phyloP scores from a whole-genome alignment of 2,888 invertebrate species.

The Pseudolycoriella hygida region DNA sequence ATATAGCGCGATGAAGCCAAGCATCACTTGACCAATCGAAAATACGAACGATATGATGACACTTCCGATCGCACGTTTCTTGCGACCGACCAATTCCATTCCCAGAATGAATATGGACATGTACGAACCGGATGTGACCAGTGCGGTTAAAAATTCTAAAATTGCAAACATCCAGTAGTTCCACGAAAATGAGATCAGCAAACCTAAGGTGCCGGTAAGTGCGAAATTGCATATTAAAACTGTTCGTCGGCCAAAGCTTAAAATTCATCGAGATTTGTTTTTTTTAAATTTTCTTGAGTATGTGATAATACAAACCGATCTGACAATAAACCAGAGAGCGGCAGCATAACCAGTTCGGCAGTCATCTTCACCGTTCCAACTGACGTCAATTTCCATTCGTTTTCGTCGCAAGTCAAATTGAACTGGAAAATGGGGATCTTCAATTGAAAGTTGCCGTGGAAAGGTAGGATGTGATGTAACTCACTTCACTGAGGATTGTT shows the following conservation, averaged over 20 bases:
- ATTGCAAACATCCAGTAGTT: slow-evolving; percentile 47
- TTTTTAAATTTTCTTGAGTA: no score
- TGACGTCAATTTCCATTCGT: slow-evolving; percentile 51
- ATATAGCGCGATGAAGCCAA: slow-evolving; percentile 48
- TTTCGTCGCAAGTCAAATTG: slow-evolving; percentile 41
- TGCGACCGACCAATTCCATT: slow-evolving; percentile 61
- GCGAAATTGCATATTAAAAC: slow-evolving; percentile 34
- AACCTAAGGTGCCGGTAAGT: slow-evolving; percentile 44
- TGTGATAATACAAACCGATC: slow-evolving; percentile 46
- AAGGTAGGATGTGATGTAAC: slow-evolving; percentile 15
- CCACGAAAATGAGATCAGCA: slow-evolving; percentile 47
- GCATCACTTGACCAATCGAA: slow-evolving; percentile 47
- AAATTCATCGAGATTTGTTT: no score
- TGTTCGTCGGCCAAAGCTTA: slow-evolving; percentile 38
- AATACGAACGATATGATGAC: slow-evolving; percentile 51
- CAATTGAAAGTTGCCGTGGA: no score
- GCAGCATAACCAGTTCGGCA: slow-evolving; percentile 54
- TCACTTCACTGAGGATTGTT: slow-evolving; percentile 47
- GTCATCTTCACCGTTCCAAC: slow-evolving; percentile 57
- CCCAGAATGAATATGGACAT: slow-evolving; percentile 57
- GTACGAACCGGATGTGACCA: slow-evolving; percentile 47
- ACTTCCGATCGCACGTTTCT: slow-evolving; percentile 51
- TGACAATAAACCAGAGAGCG: slow-evolving; percentile 41
- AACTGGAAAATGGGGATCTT: slow-evolving; percentile 35
- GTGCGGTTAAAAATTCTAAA: slow-evolving; percentile 43